Percentiles rank a stretch among this genome's conserved stretches.
phyloP scores from a whole-genome alignment of 2,888 invertebrate genomes.

The Sphinx pinastri region DNA sequence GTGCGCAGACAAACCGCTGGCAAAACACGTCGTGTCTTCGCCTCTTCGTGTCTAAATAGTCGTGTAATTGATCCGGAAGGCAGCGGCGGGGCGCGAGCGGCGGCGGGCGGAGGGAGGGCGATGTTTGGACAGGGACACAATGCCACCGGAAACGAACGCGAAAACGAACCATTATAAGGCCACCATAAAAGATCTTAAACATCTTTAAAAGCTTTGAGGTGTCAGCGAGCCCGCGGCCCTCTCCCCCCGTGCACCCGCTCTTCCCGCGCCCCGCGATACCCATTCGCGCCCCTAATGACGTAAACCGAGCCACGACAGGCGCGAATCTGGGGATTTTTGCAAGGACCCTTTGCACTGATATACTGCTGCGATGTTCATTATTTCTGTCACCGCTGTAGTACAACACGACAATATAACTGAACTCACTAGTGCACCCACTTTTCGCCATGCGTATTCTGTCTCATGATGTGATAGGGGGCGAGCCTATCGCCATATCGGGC shows the following conservation, averaged over 20 bases:
- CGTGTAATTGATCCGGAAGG: slow-evolving; percentile 55
- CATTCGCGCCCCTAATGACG: slow-evolving; percentile 66
- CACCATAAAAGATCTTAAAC: slow-evolving; percentile 49
- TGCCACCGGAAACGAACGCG: slow-evolving; percentile 62
- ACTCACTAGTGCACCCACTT: no score
- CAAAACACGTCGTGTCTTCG: slow-evolving; percentile 15
- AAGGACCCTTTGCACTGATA: background rate
- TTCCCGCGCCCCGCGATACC: slow-evolving; percentile 31
- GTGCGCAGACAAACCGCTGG: slow-evolving; percentile 4
- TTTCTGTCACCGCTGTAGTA: no score
- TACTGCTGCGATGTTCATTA: background rate
- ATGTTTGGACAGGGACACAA: slow-evolving; percentile 72
- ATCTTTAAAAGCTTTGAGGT: slow-evolving; percentile 56
- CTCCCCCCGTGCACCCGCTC: slow-evolving; percentile 42
- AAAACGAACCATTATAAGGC: slow-evolving; percentile 58
- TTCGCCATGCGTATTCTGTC: no score
- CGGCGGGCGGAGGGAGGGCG: slow-evolving; percentile 33
- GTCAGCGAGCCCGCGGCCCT: slow-evolving; percentile 41
- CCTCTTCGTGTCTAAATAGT: slow-evolving; percentile 28
- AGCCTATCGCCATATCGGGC: no score
- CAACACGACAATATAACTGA: no score
- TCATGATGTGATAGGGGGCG: no score
- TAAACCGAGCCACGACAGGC: slow-evolving; percentile 57
- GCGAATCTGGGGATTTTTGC: slow-evolving; percentile 2
- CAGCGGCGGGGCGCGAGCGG: slow-evolving; percentile 40